phyloP scores from a whole-genome alignment of 1,140 invertebrate species.

The Drosophila lacteicornis region DNA sequence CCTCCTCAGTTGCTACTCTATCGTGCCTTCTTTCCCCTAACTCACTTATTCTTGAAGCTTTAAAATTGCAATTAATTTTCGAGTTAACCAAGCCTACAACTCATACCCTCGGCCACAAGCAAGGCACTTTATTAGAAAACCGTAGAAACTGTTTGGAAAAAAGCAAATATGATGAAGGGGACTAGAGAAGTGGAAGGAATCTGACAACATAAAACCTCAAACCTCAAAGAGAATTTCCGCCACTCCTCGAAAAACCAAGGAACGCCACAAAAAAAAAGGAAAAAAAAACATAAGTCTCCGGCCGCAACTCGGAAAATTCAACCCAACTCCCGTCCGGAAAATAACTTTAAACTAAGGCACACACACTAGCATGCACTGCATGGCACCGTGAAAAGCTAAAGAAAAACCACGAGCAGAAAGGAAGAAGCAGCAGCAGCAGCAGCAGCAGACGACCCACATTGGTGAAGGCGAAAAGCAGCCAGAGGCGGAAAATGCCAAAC shows the following conservation, averaged over 20 bases:
- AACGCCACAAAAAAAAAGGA: background rate
- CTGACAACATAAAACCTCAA: constrained; percentile 64
- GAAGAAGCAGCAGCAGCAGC: constrained; percentile 22
- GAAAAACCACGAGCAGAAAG: constrained; percentile 22
- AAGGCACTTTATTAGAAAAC: constrained; percentile 73
- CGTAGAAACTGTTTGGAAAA: constrained; percentile 43
- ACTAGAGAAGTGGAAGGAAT: constrained; percentile 12
- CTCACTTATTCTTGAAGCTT: constrained; percentile 12
- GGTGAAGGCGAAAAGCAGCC: constrained; percentile 37
- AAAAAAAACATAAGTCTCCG: constrained; percentile 17
- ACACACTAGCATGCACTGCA: constrained; percentile 57
- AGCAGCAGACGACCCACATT: constrained; percentile 67
- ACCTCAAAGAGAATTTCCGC: constrained; percentile 62
- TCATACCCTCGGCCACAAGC: constrained; percentile 36
- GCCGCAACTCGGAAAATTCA: constrained; percentile 48
- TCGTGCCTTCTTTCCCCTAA: background rate
- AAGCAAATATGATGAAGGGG: constrained; percentile 23
- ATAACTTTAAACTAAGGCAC: constrained; percentile 70
- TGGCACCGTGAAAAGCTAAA: constrained; percentile 22
- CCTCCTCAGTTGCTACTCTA: background rate
- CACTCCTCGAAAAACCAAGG: constrained; percentile 27
- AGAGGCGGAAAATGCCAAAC: constrained; percentile 27
- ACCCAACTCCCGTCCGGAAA: background rate
- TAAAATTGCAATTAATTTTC: constrained; percentile 69
- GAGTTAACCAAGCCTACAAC: constrained; percentile 44